Evolutionary conservation across 92 coral and sea anemone species (phyloP), one percentile per base, ranked within the genome.

Genomic region (Parazoanthus swiftii): DNA sequence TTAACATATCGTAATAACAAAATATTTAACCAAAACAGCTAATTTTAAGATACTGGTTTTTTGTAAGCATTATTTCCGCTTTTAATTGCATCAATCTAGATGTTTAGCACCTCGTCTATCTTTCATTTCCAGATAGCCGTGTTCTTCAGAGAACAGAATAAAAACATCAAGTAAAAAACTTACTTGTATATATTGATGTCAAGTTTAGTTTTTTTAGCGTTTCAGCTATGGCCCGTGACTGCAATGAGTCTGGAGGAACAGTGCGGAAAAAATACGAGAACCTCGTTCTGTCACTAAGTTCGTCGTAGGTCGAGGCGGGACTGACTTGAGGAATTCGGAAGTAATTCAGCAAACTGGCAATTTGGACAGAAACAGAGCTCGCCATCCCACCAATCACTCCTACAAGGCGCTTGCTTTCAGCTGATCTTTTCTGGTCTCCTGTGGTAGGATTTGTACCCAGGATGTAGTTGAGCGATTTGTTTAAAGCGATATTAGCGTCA

Each of bases 311-410:
- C 46, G 79, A 75, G 42, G 79, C 79, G 23, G 79, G 79, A 38
- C 79, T 75, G 48, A 75, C 79, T 75, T 75, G 79, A 75, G 79
- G 79, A 75, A 75, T 75, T 35, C 46, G 79, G 79, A 75, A 75
- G 33, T 75, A 75, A 37, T 37, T 75, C n/a, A 75, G 46, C 79
- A 75, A 48, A n/a, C 79, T 75, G 50, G 79, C 79, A 75, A 75
- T 75, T 75, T 75, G 79, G n/a, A 75, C 48, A 33, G 79, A 75
- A 36, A 75, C 79, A 14, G 79, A 75, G 79, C 79, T 75, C 33
- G 79, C 79, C 79, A 75, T 75, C 21, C 79, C 79, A 4, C 79
- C 79, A 75, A 75, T 75, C 6, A 75, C 43, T 37, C 79, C 79
- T 33, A 75, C 79, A 75, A 75, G 79, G 4, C 79, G 23, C 14